These are phyloP conservation scores for Eretmocerus hayati DNA, from an alignment of 2,888 invertebrate species.

Conservation along the genomic window DNA sequence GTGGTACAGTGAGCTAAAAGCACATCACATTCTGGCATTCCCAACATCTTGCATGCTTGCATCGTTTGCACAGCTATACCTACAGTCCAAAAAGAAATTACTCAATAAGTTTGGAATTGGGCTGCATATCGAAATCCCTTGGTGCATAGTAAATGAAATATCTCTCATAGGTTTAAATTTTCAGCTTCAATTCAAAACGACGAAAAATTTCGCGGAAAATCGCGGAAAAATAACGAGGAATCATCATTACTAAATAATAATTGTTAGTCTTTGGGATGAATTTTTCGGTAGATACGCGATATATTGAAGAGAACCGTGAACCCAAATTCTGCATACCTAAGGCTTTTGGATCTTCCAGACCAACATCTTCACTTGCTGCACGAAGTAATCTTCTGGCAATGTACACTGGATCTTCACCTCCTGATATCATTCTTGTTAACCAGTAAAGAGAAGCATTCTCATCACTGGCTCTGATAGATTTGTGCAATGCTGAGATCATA, in stretches of 20 bases:
- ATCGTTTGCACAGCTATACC: constrained; percentile 68
- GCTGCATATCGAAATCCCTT: too few relatives aligned
- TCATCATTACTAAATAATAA: constrained; percentile 1
- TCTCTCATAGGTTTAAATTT: too few relatives aligned
- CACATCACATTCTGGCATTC: constrained; percentile 77
- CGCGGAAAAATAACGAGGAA: too few relatives aligned
- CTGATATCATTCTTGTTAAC: constrained; percentile 70
- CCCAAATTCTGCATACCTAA: constrained; percentile 34
- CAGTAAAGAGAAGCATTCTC: constrained; percentile 77
- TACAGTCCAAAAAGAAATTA: too few relatives aligned
- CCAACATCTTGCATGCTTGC: constrained; percentile 72
- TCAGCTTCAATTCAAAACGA: too few relatives aligned
- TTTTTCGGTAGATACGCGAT: too few relatives aligned
- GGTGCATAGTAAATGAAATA: too few relatives aligned
- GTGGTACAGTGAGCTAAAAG: constrained; percentile 70
- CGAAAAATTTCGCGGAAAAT: too few relatives aligned
- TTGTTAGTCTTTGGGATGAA: too few relatives aligned
- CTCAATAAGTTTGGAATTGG: too few relatives aligned
- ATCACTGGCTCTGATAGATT: constrained; percentile 74
- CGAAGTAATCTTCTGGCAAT: constrained; percentile 69
- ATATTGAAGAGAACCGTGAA: too few relatives aligned
- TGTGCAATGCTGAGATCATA: constrained; percentile 74
- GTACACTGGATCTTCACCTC: constrained; percentile 74
- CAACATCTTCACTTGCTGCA: constrained; percentile 72
- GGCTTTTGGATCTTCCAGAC: constrained; percentile 49